These are phyloP conservation scores for Apomyelois bistriatella DNA, from an alignment of 2,888 invertebrate species.

Conservation along the genomic window DNA sequence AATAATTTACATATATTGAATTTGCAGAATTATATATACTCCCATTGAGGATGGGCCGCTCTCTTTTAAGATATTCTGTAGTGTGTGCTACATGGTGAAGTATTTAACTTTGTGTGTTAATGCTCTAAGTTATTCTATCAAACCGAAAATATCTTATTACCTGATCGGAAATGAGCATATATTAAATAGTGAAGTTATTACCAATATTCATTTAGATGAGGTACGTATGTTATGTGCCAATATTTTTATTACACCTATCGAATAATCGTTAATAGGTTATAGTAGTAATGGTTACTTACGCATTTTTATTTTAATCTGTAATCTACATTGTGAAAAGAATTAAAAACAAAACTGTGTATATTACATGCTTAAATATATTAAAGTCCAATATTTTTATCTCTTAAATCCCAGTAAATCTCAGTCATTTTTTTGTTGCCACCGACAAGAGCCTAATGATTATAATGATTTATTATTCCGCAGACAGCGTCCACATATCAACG, in stretches of 20 bases:
- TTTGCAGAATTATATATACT: conserved; percentile 72
- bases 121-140: conserved; percentile 73
- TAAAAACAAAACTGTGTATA: too few species aligned
- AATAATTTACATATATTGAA: background rate
- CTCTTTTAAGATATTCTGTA: conserved; percentile 78
- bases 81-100: conserved; percentile 71
- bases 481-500: conserved; percentile 69
- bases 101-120: conserved; percentile 73
- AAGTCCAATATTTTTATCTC: too few species aligned
- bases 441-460: too few species aligned
- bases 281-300: too few species aligned
- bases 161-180: conserved; percentile 59
- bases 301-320: too few species aligned
- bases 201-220: conserved; percentile 69
- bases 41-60: conserved; percentile 76
- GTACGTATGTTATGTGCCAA: conserved; percentile 30
- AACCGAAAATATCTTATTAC: conserved; percentile 70
- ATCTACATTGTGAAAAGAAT: too few species aligned
- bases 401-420: too few species aligned
- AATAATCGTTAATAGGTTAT: too few species aligned
- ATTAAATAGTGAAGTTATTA: conserved; percentile 52
- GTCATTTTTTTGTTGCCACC: background rate
- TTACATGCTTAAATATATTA: too few species aligned
- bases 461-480: conserved; percentile 34
- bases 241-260: too few species aligned